Percentiles rank a stretch among this genome's conserved stretches.
phyloP scores from a whole-genome alignment of 2,797 vertebrate genomes.

The Arrhamphus sclerolepis region DNA sequence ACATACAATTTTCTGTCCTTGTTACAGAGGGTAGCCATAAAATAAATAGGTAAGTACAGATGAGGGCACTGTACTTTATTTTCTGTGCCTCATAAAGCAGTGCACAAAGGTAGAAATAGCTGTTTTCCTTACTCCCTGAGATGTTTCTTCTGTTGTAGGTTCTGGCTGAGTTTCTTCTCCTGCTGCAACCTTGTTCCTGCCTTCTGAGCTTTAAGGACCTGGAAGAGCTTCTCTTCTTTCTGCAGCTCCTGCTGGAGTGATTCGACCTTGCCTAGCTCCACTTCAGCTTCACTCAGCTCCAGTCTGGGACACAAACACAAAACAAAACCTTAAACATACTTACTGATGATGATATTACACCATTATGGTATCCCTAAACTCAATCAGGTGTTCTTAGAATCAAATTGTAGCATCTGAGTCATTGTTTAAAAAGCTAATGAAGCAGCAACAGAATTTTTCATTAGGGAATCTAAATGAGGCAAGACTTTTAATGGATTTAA shows the following conservation, averaged over 20 bases:
- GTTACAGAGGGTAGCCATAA: neutral
- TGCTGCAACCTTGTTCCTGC: conserved; percentile 65
- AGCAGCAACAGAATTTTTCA: too few relatives aligned
- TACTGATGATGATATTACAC: too few relatives aligned
- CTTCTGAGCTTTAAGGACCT: conserved; percentile 57
- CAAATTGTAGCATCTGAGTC: too few relatives aligned
- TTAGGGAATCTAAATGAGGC: too few relatives aligned
- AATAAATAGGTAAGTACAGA: neutral
- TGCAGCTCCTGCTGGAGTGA: conserved; percentile 60
- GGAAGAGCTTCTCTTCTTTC: conserved; percentile 70
- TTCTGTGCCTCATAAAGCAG: conserved; percentile 8
- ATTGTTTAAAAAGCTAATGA: too few relatives aligned
- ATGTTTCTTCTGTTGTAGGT: conserved; percentile 59
- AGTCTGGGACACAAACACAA: conserved; percentile 55
- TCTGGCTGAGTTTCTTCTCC: conserved; percentile 71
- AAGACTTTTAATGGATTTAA: too few relatives aligned
- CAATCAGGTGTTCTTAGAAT: too few relatives aligned
- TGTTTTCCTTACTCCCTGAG: conserved; percentile 74
- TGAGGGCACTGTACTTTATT: neutral
- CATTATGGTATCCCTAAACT: too few relatives aligned
- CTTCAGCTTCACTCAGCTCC: conserved; percentile 81
- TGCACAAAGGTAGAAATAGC: neutral
- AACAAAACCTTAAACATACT: too few relatives aligned
- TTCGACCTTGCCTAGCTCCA: conserved; percentile 76
- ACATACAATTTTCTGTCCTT: neutral